phyloP scores from a whole-genome alignment of 2,113 vertebrate genomes.

The Scalopus aquaticus region DNA sequence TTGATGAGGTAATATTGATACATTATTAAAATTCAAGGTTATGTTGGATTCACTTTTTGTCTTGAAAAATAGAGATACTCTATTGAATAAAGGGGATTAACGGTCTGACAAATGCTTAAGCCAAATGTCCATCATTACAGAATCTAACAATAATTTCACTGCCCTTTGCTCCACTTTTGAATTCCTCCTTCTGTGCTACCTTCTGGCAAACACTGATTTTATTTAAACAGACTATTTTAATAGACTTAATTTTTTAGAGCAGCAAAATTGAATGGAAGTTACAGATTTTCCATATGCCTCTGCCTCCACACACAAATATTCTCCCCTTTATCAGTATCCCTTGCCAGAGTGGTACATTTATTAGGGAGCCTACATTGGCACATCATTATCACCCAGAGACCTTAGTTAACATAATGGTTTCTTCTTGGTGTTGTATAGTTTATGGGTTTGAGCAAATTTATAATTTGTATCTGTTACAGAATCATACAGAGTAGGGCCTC shows the following conservation, averaged over 20 bases:
- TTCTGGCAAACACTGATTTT: not conserved
- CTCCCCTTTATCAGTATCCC: not conserved
- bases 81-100: not conserved
- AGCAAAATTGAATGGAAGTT: not conserved
- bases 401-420: not conserved
- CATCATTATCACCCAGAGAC: not conserved
- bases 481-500: not conserved
- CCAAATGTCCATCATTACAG: not conserved
- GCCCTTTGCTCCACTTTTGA: not conserved
- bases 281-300: not conserved
- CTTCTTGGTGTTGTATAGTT: not conserved
- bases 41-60: not conserved
- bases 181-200: not conserved
- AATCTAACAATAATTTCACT: not conserved
- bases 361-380: not conserved
- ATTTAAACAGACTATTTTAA: not conserved
- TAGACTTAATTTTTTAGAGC: not conserved
- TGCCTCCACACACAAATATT: not conserved
- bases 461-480: not conserved
- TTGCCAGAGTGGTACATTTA: not conserved
- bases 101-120: not conserved
- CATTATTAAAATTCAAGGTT: not conserved
- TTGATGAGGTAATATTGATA: not conserved
- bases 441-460: not conserved
- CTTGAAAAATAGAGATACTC: not conserved